These are phyloP conservation scores for Glaucopsyche alexis DNA, from an alignment of 2,888 invertebrate species.

Conservation along the genomic window DNA sequence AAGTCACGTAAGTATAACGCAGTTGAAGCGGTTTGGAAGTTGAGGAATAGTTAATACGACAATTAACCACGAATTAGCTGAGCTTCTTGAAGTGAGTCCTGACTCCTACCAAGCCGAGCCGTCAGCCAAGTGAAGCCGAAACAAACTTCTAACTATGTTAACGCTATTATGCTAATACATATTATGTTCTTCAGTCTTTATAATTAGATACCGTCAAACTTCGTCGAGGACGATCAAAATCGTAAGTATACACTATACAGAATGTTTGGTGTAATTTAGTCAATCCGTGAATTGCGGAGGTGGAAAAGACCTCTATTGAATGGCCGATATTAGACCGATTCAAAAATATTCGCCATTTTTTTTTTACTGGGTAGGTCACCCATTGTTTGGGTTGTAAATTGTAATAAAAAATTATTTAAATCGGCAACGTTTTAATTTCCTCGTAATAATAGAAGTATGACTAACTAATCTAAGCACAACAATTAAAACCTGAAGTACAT, in stretches of 20 bases:
- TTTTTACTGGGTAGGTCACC: no score
- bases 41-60: not conserved
- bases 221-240: not conserved
- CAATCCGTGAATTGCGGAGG: no score
- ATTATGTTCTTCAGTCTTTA: not conserved
- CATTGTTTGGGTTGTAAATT: no score
- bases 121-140: not conserved
- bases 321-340: no score
- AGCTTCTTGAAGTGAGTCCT: not conserved
- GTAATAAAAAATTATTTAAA: no score
- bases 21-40: not conserved
- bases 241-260: not conserved
- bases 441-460: no score
- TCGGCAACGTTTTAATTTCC: no score
- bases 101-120: not conserved
- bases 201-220: constrained; percentile 2
- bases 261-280: not conserved
- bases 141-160: not conserved
- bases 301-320: no score
- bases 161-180: not conserved
- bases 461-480: no score
- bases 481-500: no score
- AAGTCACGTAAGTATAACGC: constrained; percentile 2
- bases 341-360: no score
- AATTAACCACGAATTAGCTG: constrained; percentile 6